Base-by-base conservation (phyloP, 1,140 invertebrate genomes). In the Glossosoma conforme region DNA sequence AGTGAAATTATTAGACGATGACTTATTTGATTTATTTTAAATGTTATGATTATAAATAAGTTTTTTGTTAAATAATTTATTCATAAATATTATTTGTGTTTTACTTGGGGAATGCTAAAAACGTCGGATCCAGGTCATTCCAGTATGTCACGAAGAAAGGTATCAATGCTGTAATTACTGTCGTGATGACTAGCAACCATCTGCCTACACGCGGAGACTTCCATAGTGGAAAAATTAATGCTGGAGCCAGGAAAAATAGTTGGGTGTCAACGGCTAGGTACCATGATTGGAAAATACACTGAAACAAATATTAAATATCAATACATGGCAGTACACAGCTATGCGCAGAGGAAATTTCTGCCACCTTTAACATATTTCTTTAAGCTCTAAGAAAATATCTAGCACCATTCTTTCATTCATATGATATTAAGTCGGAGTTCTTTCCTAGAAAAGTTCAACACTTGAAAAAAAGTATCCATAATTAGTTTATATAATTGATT, bases 281-380 rank as follows among this genome's bases (percentile, higher is more conserved):
- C 91, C 91, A 95, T 0, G 88, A 85, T 77, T 90, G 89, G 40
- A 87, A 87, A 80, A 94, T 87, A 62, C 91, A 93, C 88, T 91
- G 67, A 36, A 74, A 73, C 33, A 13, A 43, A 56, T 30, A 45
- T 44, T 53, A 8, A 8, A 42, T 22, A 13, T 33, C 32, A 33
- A 33, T 33, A 4, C n/a, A 33, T n/a, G n/a, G n/a, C n/a, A n/a
- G n/a, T n/a, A n/a, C n/a, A n/a, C n/a, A n/a, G n/a, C n/a, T n/a
- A n/a, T n/a, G n/a, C n/a, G n/a, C n/a, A n/a, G n/a, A n/a, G n/a
- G n/a, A n/a, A n/a, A n/a, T n/a, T n/a, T n/a, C n/a, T n/a, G n/a
- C n/a, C n/a, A n/a, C n/a, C n/a, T n/a, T n/a, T n/a, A n/a, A n/a
- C n/a, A n/a, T n/a, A n/a, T n/a, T n/a, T n/a, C n/a, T n/a, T n/a